Evolutionary conservation across 1,140 invertebrate species (phyloP).

Genomic region (Melipona quadrifasciata): DNA sequence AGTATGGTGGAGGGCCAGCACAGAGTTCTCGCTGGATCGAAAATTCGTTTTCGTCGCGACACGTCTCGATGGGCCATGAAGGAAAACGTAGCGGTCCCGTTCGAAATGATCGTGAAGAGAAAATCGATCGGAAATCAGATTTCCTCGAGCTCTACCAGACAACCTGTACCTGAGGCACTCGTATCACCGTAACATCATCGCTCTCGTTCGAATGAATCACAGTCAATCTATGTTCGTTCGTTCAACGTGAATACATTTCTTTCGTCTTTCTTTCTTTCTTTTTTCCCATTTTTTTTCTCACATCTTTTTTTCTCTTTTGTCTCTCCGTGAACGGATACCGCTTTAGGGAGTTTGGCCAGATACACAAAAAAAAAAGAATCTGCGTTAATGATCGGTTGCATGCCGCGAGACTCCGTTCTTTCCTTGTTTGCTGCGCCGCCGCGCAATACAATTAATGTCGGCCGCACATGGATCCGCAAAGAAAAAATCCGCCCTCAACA

Average conservation of each 20-base stretch:
- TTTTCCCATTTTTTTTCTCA: neutral
- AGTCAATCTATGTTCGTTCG: constrained; percentile 19
- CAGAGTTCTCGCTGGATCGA: neutral
- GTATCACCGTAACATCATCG: constrained; percentile 29
- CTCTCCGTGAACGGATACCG: constrained; percentile 74
- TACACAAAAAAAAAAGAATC: constrained; percentile 65
- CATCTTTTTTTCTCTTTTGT: constrained; percentile 50
- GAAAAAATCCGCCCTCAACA: constrained; percentile 71
- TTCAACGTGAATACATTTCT: constrained; percentile 19
- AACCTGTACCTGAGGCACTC: constrained; percentile 62
- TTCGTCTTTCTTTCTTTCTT: constrained; percentile 6
- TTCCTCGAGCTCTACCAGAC: constrained; percentile 65
- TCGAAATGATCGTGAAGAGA: constrained; percentile 20
- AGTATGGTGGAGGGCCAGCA: neutral
- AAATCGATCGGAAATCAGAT: neutral
- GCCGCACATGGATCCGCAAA: constrained; percentile 79
- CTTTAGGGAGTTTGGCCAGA: constrained; percentile 82
- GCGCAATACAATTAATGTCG: neutral
- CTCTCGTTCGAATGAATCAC: constrained; percentile 35
- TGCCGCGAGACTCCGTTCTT: constrained; percentile 62
- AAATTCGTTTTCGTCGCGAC: neutral
- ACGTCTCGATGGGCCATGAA: neutral
- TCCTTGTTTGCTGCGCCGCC: constrained; percentile 74
- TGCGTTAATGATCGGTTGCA: constrained; percentile 56
- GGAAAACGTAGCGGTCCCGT: neutral